Conservation (phyloP, 2,797 vertebrate species). For the Chelon auratus region DNA sequence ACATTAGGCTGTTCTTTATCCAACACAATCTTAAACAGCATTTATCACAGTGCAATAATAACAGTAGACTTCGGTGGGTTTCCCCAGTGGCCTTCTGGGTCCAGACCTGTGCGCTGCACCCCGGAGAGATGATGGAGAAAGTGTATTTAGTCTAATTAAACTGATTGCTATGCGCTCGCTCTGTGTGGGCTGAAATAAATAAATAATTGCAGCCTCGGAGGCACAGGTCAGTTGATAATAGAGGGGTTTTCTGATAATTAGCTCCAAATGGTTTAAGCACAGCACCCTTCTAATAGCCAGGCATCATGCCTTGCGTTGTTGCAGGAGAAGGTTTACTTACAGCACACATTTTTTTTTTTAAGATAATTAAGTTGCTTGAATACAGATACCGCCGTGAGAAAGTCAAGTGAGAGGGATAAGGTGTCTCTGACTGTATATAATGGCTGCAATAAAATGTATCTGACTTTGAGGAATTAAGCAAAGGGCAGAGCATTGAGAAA, state of each 20-base stretch:
- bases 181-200: constrained; percentile 50
- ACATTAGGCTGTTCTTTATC: constrained; percentile 67
- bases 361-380: background rate
- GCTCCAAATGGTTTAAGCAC: constrained; percentile 66
- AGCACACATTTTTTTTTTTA: background rate
- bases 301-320: constrained; percentile 27
- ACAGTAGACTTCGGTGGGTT: constrained; percentile 42
- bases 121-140: constrained; percentile 39
- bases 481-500: no score
- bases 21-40: constrained; percentile 65
- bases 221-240: constrained; percentile 76
- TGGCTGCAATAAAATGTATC: no score
- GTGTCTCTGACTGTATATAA: no score
- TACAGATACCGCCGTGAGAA: background rate
- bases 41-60: constrained; percentile 70
- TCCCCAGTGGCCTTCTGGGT: constrained; percentile 23
- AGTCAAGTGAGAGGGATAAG: background rate
- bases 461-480: no score
- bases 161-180: constrained; percentile 62
- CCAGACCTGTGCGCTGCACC: constrained; percentile 30
- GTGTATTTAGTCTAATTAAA: constrained; percentile 75
- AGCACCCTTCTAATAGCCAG: constrained; percentile 37
- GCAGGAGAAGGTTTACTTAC: background rate
- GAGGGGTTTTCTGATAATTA: constrained; percentile 72
- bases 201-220: constrained; percentile 63